Evolutionary conservation across 2,797 vertebrate species (phyloP), one percentile per base, ranked within the genome.

Genomic region (Austrolebias charrua): DNA sequence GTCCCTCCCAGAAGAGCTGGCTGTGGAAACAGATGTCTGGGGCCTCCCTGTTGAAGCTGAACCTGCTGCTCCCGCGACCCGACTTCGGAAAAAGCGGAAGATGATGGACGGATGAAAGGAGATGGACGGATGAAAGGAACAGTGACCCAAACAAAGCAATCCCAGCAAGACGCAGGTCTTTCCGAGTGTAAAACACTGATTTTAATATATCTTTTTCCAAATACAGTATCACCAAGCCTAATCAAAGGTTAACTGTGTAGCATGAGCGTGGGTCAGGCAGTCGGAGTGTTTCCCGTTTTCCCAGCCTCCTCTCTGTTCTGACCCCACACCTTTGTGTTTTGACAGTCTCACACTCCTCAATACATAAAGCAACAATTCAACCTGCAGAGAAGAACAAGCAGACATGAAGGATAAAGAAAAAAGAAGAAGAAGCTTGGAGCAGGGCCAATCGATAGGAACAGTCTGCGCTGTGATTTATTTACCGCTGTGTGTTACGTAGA

Each of bases 331-430:
- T 94, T 92, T 90, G 93, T 94, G 94, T 95, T 95, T 95, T 95
- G 94, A 96, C 94, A 95, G 92, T 91, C 77, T 67, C 24, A 48
- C 69, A 75, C 73, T 76, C 77, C 69, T 92, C 93, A 93, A 95
- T 94, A 94, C 95, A 97, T 94, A 95, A 95, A 96, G 93, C 94
- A 93, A 92, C 93, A 93, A 95, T 95, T 95, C 94, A 95, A 96
- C 95, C 94, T 86, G 93, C 92, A 89, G 93, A 95, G 95, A 95
- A 75, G 76, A 82, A 66, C 38, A 31, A 75, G 66, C 60, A 70
- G 71, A 69, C 20, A 20, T 6, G 0, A 42, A 6, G 20, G 13
- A 33, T 16, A 15, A 24, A 42, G 63, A 46, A 68, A 63, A 63
- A 49, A 48, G 4, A 31, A 45, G 11, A 31, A 20, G 60, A 54